These are phyloP conservation scores for Urophycis tenuis DNA, from an alignment of 2,797 vertebrate species.

Conservation along the genomic window DNA sequence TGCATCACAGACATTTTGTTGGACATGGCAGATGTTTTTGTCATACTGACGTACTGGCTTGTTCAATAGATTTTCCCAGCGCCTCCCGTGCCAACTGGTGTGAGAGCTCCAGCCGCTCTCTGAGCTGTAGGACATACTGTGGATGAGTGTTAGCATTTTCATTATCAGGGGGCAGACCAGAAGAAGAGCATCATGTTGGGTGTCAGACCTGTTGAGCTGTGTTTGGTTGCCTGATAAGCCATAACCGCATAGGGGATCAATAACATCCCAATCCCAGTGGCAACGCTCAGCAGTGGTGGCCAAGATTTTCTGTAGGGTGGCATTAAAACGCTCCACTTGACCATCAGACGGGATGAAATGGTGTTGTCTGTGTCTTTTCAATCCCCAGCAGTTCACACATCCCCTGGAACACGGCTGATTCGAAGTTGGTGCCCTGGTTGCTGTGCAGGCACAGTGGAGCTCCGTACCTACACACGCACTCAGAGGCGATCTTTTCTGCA, in stretches of 20 bases:
- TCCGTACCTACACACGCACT: no score
- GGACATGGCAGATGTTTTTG: not conserved
- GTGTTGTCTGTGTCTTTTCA: conserved; percentile 21
- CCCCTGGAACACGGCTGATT: no score
- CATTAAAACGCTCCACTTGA: not conserved
- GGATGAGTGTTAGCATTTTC: not conserved
- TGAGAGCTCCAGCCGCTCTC: not conserved
- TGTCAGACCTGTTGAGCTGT: conserved; percentile 10
- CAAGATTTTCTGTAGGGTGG: not conserved
- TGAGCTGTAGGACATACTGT: conserved; percentile 9
- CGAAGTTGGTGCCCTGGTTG: no score
- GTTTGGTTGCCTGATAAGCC: conserved; percentile 18
- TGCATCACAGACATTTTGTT: not conserved
- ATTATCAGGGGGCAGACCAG: not conserved
- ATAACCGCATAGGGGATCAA: conserved; percentile 25
- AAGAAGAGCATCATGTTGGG: conserved; percentile 21
- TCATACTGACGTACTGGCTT: conserved; percentile 22
- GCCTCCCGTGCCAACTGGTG: conserved; percentile 13
- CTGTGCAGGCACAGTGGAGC: no score
- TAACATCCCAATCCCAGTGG: conserved; percentile 26
- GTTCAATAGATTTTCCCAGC: conserved; percentile 10
- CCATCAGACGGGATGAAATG: conserved; percentile 17
- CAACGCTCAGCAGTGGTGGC: conserved; percentile 23
- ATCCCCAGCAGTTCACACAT: conserved; percentile 20
- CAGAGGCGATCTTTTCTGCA: no score